A percentile compares a stretch with the other conserved stretches of the same genome.
Evolutionary conservation across 2,797 vertebrate species (phyloP).

Genomic region (Pipistrellus pygmaeus): DNA sequence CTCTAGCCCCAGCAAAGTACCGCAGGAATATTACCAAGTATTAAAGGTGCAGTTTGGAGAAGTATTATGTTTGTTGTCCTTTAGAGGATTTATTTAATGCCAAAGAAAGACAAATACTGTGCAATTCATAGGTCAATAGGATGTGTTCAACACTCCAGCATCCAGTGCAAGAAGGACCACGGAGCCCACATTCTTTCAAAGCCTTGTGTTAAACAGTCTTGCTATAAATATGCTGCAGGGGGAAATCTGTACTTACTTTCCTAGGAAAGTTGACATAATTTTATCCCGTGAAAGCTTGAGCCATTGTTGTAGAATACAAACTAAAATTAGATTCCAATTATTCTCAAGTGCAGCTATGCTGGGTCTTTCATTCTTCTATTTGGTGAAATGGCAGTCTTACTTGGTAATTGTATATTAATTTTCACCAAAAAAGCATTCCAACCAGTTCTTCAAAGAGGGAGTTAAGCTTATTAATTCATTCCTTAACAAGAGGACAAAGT

Average conservation of each 20-base stretch:
- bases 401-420: constrained; percentile 75
- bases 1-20: not conserved
- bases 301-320: constrained; percentile 61
- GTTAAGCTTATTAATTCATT: constrained; percentile 82
- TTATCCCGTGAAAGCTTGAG: constrained; percentile 39
- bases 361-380: constrained; percentile 67
- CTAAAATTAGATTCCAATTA: constrained; percentile 72
- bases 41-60: not conserved
- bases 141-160: not conserved
- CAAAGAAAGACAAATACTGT: constrained; percentile 24
- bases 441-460: constrained; percentile 77
- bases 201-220: not conserved
- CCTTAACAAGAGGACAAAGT: constrained; percentile 72
- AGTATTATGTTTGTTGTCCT: not conserved
- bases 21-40: not conserved
- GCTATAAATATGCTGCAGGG: not conserved
- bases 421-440: constrained; percentile 69
- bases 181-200: constrained; percentile 15
- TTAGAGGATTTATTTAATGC: constrained; percentile 23
- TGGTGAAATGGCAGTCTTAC: constrained; percentile 68
- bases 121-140: constrained; percentile 25
- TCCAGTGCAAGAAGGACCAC: not conserved
- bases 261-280: constrained; percentile 53
- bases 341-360: constrained; percentile 68
- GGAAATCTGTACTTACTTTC: not conserved